phyloP scores from a whole-genome alignment of 2,888 invertebrate genomes.

The Orthosia cruda region DNA sequence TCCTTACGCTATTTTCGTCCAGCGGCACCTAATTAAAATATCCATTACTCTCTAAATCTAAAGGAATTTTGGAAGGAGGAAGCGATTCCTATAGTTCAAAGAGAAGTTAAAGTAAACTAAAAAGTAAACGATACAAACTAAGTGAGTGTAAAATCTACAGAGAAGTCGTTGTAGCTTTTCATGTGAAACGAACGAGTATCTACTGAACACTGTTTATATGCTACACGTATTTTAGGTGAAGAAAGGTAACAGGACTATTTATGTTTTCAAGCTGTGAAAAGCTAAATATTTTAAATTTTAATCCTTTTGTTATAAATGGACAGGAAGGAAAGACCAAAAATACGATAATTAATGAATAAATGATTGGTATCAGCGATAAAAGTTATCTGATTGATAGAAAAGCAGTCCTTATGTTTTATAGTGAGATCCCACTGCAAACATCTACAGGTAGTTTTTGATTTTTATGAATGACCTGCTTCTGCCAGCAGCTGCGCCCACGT shows the following conservation, averaged over 20 bases:
- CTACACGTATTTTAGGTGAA: neutral
- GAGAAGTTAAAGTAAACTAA: slow-evolving; percentile 54
- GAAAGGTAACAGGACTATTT: neutral
- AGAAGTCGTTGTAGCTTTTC: slow-evolving; percentile 66
- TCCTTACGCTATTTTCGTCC: slow-evolving; percentile 10
- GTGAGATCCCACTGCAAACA: no score
- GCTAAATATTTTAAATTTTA: no score
- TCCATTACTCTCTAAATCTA: slow-evolving; percentile 48
- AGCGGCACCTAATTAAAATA: slow-evolving; percentile 51
- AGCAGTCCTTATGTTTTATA: no score
- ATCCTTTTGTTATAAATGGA: no score
- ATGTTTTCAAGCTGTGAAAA: no score
- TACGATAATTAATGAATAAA: no score
- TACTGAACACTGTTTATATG: slow-evolving; percentile 54
- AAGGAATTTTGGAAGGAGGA: slow-evolving; percentile 44
- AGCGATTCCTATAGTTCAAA: slow-evolving; percentile 59
- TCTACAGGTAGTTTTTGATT: no score
- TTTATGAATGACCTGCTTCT: no score
- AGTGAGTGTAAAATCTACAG: slow-evolving; percentile 65
- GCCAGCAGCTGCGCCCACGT: no score
- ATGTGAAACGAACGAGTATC: slow-evolving; percentile 60
- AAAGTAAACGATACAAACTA: slow-evolving; percentile 62
- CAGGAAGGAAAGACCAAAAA: no score
- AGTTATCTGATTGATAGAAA: no score
- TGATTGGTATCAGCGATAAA: no score